These are phyloP conservation scores for Lymantria monacha DNA, from an alignment of 2,888 invertebrate genomes.

Conservation along the genomic window DNA sequence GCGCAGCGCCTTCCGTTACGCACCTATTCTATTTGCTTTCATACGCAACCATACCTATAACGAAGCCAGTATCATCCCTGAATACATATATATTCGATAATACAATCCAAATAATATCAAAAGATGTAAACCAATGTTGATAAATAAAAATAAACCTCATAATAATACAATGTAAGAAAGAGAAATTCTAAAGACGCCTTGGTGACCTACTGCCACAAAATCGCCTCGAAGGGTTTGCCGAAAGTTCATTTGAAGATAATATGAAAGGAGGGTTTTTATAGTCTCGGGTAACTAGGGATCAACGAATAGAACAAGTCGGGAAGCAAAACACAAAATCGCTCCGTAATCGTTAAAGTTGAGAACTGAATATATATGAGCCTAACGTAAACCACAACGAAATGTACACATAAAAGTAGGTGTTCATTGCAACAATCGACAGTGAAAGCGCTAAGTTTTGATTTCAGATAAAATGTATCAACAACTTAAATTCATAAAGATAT, in stretches of 20 bases:
- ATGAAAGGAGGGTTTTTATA: slow-evolving; percentile 47
- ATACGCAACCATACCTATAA: slow-evolving; percentile 35
- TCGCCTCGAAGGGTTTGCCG: slow-evolving; percentile 43
- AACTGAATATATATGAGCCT: slow-evolving; percentile 33
- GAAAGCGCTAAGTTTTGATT: no score
- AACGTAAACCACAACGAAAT: slow-evolving; percentile 40
- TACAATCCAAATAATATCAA: slow-evolving; percentile 1
- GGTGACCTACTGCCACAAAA: slow-evolving; percentile 54
- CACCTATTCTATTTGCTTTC: slow-evolving; percentile 55
- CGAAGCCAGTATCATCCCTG: slow-evolving; percentile 27
- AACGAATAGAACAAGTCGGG: slow-evolving; percentile 40
- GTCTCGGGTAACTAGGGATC: slow-evolving; percentile 39
- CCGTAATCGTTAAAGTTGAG: slow-evolving; percentile 40
- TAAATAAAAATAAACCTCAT: slow-evolving; percentile 6
- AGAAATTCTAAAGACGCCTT: slow-evolving; percentile 25
- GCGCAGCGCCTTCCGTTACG: slow-evolving; percentile 52
- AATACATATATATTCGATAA: slow-evolving; percentile 17
- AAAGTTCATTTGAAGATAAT: slow-evolving; percentile 51
- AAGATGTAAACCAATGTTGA: slow-evolving; percentile 9
- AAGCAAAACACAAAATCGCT: slow-evolving; percentile 42
- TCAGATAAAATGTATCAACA: no score
- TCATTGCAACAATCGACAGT: no score
- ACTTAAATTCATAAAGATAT: no score
- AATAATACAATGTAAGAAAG: not conserved
- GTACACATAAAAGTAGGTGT: slow-evolving; percentile 7